A percentile compares a stretch with the other conserved stretches of the same genome.
Evolutionary conservation across 2,888 invertebrate genomes (phyloP).

Genomic region (Perizoma flavofasciatum): DNA sequence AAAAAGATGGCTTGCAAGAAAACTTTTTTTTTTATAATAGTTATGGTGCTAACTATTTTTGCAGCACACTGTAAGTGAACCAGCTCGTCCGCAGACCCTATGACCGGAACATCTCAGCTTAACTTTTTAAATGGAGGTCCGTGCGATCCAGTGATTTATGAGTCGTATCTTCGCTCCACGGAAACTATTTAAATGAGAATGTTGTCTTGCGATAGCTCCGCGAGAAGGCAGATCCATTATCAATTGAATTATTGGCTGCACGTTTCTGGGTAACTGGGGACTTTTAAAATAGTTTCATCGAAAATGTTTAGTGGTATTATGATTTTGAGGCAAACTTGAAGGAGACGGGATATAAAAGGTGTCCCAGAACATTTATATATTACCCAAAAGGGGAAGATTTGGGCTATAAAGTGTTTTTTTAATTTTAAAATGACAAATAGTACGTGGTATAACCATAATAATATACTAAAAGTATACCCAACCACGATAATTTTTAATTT

Average conservation of each 20-base stretch:
- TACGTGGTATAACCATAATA: no score
- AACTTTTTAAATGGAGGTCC: conserved; percentile 64
- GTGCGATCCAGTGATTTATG: conserved; percentile 53
- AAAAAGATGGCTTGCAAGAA: no score
- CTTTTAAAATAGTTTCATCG: conserved; percentile 12
- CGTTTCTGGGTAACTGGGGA: conserved; percentile 27
- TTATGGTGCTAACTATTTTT: no score
- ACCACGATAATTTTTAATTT: no score
- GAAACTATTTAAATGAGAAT: conserved; percentile 76
- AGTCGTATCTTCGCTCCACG: conserved; percentile 50
- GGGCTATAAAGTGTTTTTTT: no score
- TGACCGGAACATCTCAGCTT: conserved; percentile 51
- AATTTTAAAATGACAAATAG: no score
- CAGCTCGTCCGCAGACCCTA: conserved; percentile 5
- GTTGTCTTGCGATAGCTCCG: conserved; percentile 61
- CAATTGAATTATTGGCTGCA: conserved; percentile 55
- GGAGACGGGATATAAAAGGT: no score
- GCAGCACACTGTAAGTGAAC: conserved; percentile 7
- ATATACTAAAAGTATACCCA: no score
- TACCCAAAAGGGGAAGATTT: no score
- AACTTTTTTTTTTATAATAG: no score
- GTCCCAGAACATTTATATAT: no score
- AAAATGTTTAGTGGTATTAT: conserved; percentile 3
- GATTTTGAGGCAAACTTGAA: background rate
- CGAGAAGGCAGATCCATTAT: conserved; percentile 49